Evolutionary conservation across 2,113 vertebrate genomes (phyloP).

Genomic region (Nesospiza acunhae): DNA sequence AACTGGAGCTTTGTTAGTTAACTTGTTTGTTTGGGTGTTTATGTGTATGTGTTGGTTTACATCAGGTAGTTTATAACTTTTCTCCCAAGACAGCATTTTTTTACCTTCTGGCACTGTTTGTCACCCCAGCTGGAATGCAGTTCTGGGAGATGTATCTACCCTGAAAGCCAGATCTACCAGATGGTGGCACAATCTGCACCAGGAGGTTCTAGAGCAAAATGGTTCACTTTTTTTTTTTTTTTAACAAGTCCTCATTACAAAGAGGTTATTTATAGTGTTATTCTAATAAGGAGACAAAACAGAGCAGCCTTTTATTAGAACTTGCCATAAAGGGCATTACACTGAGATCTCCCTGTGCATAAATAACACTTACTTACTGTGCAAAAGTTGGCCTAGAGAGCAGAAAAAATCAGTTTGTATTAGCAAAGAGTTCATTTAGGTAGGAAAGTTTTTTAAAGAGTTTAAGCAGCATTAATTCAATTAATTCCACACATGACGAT

Average conservation of each 20-base stretch:
- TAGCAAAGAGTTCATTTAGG: constrained; percentile 22
- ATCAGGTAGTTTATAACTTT: background rate
- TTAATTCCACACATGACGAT: constrained; percentile 10
- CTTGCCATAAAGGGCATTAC: background rate
- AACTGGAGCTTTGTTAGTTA: background rate
- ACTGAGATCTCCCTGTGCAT: background rate
- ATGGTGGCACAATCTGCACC: constrained; percentile 42
- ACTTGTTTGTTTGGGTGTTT: background rate
- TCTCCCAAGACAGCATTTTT: background rate
- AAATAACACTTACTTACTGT: constrained; percentile 18
- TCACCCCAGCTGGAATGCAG: background rate
- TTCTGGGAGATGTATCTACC: background rate
- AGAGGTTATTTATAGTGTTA: constrained; percentile 53
- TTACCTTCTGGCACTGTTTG: background rate
- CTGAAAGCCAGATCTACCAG: constrained; percentile 10
- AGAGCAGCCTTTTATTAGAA: constrained; percentile 62
- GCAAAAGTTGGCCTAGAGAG: background rate
- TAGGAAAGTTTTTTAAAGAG: constrained; percentile 41
- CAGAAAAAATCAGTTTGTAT: background rate
- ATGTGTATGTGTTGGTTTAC: background rate
- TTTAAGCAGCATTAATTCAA: constrained; percentile 29
- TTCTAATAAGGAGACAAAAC: constrained; percentile 34
- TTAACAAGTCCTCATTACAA: constrained; percentile 13
- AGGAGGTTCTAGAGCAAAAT: constrained; percentile 20
- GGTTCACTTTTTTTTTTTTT: background rate